Percentiles rank a stretch among this genome's conserved stretches.
Evolutionary conservation across 2,888 invertebrate species (phyloP).

Genomic region (Nyleta sp.): DNA sequence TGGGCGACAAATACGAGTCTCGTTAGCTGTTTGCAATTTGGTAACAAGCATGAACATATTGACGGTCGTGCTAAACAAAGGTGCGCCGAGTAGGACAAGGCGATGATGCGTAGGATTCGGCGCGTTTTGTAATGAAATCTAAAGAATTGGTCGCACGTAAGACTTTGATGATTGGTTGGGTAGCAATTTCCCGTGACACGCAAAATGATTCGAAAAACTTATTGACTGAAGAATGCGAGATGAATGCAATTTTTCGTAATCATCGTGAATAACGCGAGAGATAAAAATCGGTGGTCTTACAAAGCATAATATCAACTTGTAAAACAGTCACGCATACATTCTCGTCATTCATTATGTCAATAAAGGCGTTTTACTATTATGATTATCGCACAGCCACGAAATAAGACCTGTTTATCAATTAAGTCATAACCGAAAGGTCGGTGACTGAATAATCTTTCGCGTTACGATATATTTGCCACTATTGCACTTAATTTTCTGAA

Average conservation of each 20-base stretch:
- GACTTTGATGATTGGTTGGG: constrained; percentile 1
- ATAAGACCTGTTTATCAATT: constrained; percentile 56
- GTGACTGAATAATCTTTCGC: constrained; percentile 30
- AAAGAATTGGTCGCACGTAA: background rate
- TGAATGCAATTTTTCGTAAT: constrained; percentile 40
- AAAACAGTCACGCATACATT: constrained; percentile 48
- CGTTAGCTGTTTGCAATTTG: constrained; percentile 1
- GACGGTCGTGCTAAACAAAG: constrained; percentile 22
- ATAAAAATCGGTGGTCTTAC: constrained; percentile 22
- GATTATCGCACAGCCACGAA: constrained; percentile 37
- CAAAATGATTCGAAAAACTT: constrained; percentile 6
- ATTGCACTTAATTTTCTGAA: constrained; percentile 30
- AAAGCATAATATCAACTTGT: constrained; percentile 42
- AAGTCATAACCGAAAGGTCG: constrained; percentile 44
- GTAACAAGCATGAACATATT: constrained; percentile 12
- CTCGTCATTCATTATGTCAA: constrained; percentile 54
- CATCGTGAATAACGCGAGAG: background rate
- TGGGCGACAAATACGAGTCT: no score
- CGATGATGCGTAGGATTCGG: constrained; percentile 31
- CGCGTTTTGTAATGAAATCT: background rate
- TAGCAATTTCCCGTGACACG: constrained; percentile 19
- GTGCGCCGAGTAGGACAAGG: constrained; percentile 45
- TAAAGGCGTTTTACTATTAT: constrained; percentile 50
- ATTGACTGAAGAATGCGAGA: background rate
- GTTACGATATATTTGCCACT: background rate